These are phyloP conservation scores for Falco peregrinus DNA, from an alignment of 2,797 vertebrate species.

Conservation along the genomic window DNA sequence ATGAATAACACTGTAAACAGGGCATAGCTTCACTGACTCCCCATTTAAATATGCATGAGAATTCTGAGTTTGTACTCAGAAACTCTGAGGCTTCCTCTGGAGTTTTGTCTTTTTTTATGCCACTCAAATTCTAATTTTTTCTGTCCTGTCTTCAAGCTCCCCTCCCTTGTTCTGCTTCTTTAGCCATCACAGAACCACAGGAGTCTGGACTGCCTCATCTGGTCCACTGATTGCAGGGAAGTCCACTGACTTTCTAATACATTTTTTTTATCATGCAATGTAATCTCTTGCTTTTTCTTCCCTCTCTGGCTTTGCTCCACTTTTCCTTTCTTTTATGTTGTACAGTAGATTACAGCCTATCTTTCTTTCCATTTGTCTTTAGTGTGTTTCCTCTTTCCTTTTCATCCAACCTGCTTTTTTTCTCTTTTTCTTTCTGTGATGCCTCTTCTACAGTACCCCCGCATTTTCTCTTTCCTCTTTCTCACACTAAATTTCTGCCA, in stretches of 20 bases:
- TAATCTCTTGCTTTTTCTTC: constrained; percentile 12
- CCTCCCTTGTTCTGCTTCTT: not conserved
- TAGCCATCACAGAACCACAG: not conserved
- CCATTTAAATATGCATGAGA: not conserved
- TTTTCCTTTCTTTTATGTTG: not conserved
- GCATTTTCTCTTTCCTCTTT: not conserved
- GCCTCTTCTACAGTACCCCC: not conserved
- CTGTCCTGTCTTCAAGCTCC: not conserved
- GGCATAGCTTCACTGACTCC: not conserved
- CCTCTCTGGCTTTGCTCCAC: not conserved
- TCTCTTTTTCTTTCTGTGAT: not conserved
- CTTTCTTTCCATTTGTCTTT: constrained; percentile 15
- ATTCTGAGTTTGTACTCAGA: not conserved
- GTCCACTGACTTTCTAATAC: not conserved
- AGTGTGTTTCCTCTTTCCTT: constrained; percentile 4
- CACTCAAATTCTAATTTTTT: not conserved
- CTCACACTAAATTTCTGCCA: not conserved
- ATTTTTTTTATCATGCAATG: not conserved
- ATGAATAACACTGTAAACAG: not conserved
- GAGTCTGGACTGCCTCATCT: not conserved
- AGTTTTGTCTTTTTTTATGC: not conserved
- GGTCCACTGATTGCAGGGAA: not conserved
- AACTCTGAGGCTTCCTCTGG: not conserved
- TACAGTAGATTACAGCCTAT: constrained; percentile 3
- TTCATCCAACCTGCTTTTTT: not conserved